Conservation (phyloP, 2,113 vertebrate species). For the Bufo gargarizans region DNA sequence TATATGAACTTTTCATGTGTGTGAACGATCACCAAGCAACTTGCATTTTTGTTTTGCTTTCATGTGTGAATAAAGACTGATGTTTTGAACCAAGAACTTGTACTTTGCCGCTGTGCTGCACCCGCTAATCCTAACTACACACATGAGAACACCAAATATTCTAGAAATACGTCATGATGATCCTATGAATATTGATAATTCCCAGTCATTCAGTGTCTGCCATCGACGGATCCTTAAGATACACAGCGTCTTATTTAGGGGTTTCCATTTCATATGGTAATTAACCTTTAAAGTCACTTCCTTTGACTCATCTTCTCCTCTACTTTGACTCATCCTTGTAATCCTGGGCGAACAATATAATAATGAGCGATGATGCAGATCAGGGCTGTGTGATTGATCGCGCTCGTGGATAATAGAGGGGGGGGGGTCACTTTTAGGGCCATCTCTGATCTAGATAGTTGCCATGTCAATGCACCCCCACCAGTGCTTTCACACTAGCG, state of each 20-base stretch:
- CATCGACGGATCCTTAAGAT: not conserved
- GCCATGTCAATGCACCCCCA: not conserved
- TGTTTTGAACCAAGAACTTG: no score
- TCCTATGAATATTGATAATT: not conserved
- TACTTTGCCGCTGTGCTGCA: no score
- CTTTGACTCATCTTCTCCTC: constrained; percentile 9
- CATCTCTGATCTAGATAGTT: not conserved
- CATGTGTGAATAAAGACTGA: no score
- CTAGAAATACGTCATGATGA: not conserved
- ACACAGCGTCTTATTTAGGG: not conserved
- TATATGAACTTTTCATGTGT: no score
- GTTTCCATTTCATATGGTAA: not conserved
- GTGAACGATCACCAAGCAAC: no score
- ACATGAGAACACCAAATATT: no score
- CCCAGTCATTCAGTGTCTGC: not conserved
- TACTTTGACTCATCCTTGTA: not conserved
- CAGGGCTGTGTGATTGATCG: not conserved
- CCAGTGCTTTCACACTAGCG: no score
- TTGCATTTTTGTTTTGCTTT: no score
- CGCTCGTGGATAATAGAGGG: not conserved
- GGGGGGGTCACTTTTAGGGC: not conserved
- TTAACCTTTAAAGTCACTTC: not conserved
- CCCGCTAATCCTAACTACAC: no score
- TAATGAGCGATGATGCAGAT: constrained; percentile 21
- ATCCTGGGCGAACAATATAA: not conserved